Base-by-base conservation (phyloP, 2,113 vertebrate genomes). In the Macroglossus sobrinus region DNA sequence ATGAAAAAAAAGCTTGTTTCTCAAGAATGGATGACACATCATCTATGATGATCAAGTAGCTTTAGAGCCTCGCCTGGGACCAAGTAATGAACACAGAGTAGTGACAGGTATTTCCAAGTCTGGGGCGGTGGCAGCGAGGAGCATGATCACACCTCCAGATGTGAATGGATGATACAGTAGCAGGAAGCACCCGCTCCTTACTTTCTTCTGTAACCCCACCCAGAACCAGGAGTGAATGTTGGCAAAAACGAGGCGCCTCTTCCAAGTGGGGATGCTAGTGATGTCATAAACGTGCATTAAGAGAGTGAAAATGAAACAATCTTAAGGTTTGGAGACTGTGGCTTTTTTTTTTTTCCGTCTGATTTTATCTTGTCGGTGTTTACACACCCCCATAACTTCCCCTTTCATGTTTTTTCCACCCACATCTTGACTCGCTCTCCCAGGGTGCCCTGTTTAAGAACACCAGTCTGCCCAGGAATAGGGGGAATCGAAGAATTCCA, bases 241-340 rank as follows among this genome's bases (percentile, higher is more conserved):
- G 19, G 21, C 47, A 55, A 11, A 50, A 35, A 14, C 33, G 21
- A 2, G 55, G 38, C 0, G 0, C 72, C 28, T 19, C 35, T 4
- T 3, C 19, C 30, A 53, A 24, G 14, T 1, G 0, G 16, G 55
- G 21, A 1, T 5, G 3, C 11, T 1, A 8, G 1, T 28, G 2
- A 26, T 11, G 3, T n/a, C 7, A 8, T 15, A 14, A 19, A 11
- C 61, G 55, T 40, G 5, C 18, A 21, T 11, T 1, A 0, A 11
- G 26, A 72, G 61, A 66, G 21, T 13, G 45, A 57, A 59, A 50
- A 50, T 3, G 66, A 59, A 12, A 63, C 0, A 0, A 18, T 24
- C 26, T 28, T 7, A 57, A 71, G 63, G 38, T 53, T 87, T 4
- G 9, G 28, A 33, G 89, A 18, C 0, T 0, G 26, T 5, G 30